Evolutionary conservation across 2,113 vertebrate species (phyloP).

Genomic region (Tragulus kanchil): DNA sequence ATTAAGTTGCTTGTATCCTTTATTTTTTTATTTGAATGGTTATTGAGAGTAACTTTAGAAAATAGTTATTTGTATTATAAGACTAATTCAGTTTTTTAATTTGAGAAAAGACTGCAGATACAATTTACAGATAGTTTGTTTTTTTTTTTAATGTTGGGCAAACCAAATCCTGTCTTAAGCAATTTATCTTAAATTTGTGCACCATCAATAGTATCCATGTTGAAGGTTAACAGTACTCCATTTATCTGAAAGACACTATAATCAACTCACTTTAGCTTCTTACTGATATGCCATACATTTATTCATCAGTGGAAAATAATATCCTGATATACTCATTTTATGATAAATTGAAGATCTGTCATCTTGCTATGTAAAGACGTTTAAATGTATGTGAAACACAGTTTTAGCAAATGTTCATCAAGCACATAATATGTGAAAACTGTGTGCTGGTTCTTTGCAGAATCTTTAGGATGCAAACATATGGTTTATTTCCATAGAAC

Average conservation of each 20-base stretch:
- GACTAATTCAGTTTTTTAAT: background rate
- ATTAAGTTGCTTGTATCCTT: background rate
- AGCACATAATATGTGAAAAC: background rate
- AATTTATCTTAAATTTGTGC: background rate
- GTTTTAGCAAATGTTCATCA: background rate
- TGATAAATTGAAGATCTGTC: background rate
- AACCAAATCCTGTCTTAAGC: background rate
- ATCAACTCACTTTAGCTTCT: background rate
- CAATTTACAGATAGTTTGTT: background rate
- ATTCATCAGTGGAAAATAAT: background rate
- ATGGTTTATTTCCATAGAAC: background rate
- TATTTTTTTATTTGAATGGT: conserved; percentile 23
- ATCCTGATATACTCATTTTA: background rate
- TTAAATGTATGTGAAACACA: background rate
- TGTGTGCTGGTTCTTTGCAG: background rate
- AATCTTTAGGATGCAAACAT: background rate
- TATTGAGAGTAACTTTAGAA: background rate
- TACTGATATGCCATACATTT: background rate
- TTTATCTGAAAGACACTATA: background rate
- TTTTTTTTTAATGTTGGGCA: background rate
- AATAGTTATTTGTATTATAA: background rate
- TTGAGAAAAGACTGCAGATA: background rate
- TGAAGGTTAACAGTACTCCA: background rate
- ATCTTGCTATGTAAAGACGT: background rate
- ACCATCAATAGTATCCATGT: background rate